Conservation (phyloP, 2,797 vertebrate genomes). For the Poecile montanus region DNA sequence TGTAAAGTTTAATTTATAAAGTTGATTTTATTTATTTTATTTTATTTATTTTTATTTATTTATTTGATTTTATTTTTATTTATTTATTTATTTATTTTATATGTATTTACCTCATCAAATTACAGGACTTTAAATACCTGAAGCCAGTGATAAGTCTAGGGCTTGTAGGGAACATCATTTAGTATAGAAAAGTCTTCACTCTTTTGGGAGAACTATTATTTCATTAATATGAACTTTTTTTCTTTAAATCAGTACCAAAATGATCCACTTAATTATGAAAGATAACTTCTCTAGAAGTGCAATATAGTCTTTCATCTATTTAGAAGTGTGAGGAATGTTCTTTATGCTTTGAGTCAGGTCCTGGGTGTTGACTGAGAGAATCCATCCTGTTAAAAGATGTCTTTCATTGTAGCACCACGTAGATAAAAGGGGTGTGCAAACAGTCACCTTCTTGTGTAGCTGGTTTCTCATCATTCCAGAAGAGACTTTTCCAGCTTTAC, state of each 20-base stretch:
- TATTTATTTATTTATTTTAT: background rate
- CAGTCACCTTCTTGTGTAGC: background rate
- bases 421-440: background rate
- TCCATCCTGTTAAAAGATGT: background rate
- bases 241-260: background rate
- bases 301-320: background rate
- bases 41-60: too few relatives aligned
- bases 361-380: background rate
- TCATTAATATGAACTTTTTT: background rate
- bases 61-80: too few relatives aligned
- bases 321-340: background rate
- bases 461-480: background rate
- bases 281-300: background rate
- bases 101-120: background rate
- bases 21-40: background rate
- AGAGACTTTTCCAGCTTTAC: background rate
- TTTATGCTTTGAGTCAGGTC: background rate
- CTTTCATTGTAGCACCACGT: background rate
- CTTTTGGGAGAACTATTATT: background rate
- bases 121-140: background rate
- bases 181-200: background rate
- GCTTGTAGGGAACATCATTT: background rate
- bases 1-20: background rate
- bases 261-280: background rate
- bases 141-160: background rate